Base-by-base conservation (phyloP, 2,888 invertebrate genomes). In the Acanthosepion pharaonis region DNA sequence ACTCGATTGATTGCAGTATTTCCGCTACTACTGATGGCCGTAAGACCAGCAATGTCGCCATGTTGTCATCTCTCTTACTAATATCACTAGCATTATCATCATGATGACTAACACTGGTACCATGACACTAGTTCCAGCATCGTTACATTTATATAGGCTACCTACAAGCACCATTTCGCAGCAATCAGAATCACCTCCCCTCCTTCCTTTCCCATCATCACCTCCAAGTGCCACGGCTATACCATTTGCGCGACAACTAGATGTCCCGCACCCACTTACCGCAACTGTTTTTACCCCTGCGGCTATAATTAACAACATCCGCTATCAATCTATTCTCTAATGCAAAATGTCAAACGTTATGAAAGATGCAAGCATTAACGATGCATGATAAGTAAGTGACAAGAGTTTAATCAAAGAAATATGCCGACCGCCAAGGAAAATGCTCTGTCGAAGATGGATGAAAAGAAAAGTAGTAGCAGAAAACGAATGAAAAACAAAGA, bases 231-330 rank as follows among this genome's bases (percentile, higher is more conserved):
- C n/a, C 11, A 78, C n/a, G 78, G 5, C 78, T 78, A 2, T 78
- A 33, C 78, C n/a, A 78, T 78, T 33, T 78, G 18, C 15, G 5
- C n/a, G 15, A 6, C n/a, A 33, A n/a, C 15, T 2, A 5, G 9
- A 78, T 78, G 78, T n/a, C 78, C 78, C 78, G 4, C n/a, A 4
- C n/a, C 78, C n/a, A 78, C 78, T 15, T 33, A 78, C 78, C 33
- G 78, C 78, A 33, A 33, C 78, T 78, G n/a, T 78, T 78, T 78
- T 78, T 78, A n/a, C n/a, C 78, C 78, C 59, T 33, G 18, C n/a
- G 78, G 78, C 78, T 78, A n/a, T 78, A 78, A 78, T 78, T 78
- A 78, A 78, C 78, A 78, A 78, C 78, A 78, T 78, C 78, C 78
- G 78, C 78, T 78, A 33, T 78, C 78, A 78, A 78, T 78, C 78